Base-by-base conservation (phyloP, 2,888 invertebrate genomes). In the Chrysolina oricalcia region DNA sequence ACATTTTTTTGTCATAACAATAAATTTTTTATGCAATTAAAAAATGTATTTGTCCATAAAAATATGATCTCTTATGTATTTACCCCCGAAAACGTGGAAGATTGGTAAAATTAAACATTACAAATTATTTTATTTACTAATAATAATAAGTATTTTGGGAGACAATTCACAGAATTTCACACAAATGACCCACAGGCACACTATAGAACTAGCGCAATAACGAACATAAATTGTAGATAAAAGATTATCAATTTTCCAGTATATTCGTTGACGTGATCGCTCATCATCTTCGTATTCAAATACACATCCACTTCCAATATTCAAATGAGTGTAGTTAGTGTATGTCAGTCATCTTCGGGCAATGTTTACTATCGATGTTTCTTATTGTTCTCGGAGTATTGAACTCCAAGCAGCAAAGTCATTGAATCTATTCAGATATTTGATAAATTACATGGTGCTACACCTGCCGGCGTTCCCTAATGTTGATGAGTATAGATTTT, bases 391-490 rank as follows among this genome's bases (percentile, higher is more conserved):
- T 56, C 23, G 6, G 69, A 53, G 17, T 68, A 56, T 40, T 68
- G 68, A 68, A 68, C 68, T 17, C 35, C 21, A n/a, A 68, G 19
- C 5, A 53, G 50, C 53, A 19, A 13, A 59, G 59, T 35, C 59
- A 59, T 59, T 6, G 68, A 10, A n/a, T 35, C 35, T 35, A 40
- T 41, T 68, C 17, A 40, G 40, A 21, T 40, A 40, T 68, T 53
- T 53, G 68, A 68, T 68, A 15, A 68, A 68, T 68, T 68, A 68
- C 15, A 53, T 41, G 41, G 50, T 53, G 53, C 68, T 53, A n/a
- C 19, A 17, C 5, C 35, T 35, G 53, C 27, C 35, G 50, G 53
- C 27, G 40, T 68, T 68, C 40, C 40, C 35, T 40, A 9, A 68
- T 35, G 50, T 13, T 53, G 53, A 40, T 35, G 53, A 19, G 35